phyloP scores from a whole-genome alignment of 2,888 invertebrate genomes.

The Drosophila anomelani region DNA sequence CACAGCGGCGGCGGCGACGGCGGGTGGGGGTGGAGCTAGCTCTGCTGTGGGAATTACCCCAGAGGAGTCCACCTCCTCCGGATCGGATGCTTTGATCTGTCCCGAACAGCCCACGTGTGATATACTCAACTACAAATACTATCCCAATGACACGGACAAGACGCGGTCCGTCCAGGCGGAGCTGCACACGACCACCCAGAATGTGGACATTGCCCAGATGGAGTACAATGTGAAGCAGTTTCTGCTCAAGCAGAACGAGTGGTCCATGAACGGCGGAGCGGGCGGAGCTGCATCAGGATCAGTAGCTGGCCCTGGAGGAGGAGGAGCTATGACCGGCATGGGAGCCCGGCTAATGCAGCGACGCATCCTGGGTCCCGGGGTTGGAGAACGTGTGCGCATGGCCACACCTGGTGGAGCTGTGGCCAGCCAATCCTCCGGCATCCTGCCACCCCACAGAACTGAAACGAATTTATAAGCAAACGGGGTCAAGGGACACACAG shows the following conservation, averaged over 20 bases:
- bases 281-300: conserved; percentile 7
- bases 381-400: conserved; percentile 76
- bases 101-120: conserved; percentile 83
- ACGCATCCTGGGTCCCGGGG: conserved; percentile 77
- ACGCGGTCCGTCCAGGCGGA: conserved; percentile 80
- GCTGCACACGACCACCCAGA: conserved; percentile 81
- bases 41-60: neutral
- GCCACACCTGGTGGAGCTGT: conserved; percentile 63
- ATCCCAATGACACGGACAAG: conserved; percentile 82
- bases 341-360: conserved; percentile 59
- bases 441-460: conserved; percentile 83
- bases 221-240: conserved; percentile 92
- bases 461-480: conserved; percentile 84
- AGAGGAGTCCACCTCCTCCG: conserved; percentile 60
- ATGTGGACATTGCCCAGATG: conserved; percentile 89
- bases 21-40: neutral
- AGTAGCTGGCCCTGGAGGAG: neutral
- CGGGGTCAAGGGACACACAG: conserved; percentile 15
- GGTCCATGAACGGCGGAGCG: conserved; percentile 81
- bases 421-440: conserved; percentile 46
- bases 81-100: conserved; percentile 67
- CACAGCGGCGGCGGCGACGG: conserved; percentile 14
- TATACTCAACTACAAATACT: conserved; percentile 83
- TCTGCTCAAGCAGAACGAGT: conserved; percentile 87
- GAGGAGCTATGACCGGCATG: neutral